Conservation (phyloP, 1,140 invertebrate genomes). For the Mesaphorura yosii region DNA sequence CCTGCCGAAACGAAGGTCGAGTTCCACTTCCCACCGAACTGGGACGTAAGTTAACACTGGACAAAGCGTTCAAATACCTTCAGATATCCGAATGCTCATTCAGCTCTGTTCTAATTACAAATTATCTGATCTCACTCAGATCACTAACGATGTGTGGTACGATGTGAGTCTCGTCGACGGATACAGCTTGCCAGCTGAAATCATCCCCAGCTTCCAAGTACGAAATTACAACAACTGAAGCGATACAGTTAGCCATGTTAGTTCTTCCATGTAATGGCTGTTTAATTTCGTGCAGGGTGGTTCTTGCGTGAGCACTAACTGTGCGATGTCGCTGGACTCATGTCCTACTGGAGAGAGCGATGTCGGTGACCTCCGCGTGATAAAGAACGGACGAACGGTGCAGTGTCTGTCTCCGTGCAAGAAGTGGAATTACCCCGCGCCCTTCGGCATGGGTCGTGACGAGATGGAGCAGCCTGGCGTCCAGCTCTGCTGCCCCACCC, state of each 20-base stretch:
- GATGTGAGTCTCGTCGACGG: conserved; percentile 29
- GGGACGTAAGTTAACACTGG: no score
- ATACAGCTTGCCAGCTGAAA: conserved; percentile 24
- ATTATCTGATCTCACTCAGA: no score
- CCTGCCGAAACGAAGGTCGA: conserved; percentile 30
- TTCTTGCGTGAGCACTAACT: conserved; percentile 18
- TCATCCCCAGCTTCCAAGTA: conserved; percentile 19
- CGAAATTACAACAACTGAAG: not conserved
- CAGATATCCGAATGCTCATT: no score
- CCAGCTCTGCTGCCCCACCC: conserved; percentile 25
- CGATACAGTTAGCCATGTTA: not conserved
- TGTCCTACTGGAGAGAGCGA: conserved; percentile 17
- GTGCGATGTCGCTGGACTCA: conserved; percentile 3
- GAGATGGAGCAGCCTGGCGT: conserved; percentile 5
- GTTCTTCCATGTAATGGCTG: no score
- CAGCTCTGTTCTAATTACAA: no score
- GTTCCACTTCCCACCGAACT: conserved; percentile 23
- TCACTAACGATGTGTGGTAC: conserved; percentile 18
- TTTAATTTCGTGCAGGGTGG: conserved; percentile 2
- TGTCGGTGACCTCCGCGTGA: conserved; percentile 25
- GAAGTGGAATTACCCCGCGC: conserved; percentile 27
- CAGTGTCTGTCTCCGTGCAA: conserved; percentile 26
- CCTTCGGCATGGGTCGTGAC: conserved; percentile 17
- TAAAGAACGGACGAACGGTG: conserved; percentile 20
- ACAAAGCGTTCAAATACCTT: no score